These are phyloP conservation scores for Grapholita molesta DNA, from an alignment of 1,140 invertebrate genomes.

Conservation along the genomic window DNA sequence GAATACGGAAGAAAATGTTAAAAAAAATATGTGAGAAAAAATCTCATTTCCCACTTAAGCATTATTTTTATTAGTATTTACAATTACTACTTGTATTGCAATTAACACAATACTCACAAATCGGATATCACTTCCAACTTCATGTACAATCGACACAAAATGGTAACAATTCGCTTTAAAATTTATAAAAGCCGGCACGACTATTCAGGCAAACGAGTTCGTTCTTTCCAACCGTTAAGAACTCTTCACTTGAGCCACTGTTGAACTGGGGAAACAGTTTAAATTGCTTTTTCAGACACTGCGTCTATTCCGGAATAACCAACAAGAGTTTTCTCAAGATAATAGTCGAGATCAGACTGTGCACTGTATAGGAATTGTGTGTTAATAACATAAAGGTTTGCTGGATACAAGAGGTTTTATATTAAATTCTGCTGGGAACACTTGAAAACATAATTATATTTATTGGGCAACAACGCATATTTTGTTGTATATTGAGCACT, in stretches of 20 bases:
- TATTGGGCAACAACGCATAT: too few relatives aligned
- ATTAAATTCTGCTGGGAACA: conserved; percentile 12
- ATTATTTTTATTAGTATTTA: too few relatives aligned
- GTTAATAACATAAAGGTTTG: conserved; percentile 1
- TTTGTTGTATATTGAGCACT: too few relatives aligned
- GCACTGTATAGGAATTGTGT: neutral
- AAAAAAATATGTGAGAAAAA: too few relatives aligned
- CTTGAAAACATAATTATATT: too few relatives aligned
- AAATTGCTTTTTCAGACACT: conserved; percentile 71
- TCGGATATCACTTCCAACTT: neutral
- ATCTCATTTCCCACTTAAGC: too few relatives aligned
- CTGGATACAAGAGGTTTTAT: neutral
- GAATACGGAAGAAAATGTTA: too few relatives aligned
- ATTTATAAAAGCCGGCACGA: neutral
- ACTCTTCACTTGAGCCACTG: conserved; percentile 28
- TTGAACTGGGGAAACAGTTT: conserved; percentile 53
- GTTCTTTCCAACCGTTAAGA: neutral
- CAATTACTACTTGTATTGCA: neutral
- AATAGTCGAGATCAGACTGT: conserved; percentile 54
- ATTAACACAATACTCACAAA: neutral
- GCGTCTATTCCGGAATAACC: conserved; percentile 47
- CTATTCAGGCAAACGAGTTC: neutral
- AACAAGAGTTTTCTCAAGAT: conserved; percentile 60
- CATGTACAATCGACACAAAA: neutral
- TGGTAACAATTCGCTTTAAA: neutral